phyloP scores from a whole-genome alignment of 2,888 invertebrate genomes.

The Pecten maximus region DNA sequence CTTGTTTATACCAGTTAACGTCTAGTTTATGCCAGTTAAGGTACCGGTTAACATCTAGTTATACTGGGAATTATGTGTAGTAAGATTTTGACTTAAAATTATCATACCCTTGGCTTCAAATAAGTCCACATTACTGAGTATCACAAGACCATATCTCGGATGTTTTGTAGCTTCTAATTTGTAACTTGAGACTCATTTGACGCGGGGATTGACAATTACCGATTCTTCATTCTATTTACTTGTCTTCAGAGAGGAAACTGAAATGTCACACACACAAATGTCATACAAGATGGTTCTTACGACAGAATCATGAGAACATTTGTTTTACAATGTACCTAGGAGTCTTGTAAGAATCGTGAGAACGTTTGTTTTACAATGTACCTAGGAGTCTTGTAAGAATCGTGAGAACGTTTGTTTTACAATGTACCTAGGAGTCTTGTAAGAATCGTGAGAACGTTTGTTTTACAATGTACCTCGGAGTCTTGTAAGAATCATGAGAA shows the following conservation, averaged over 20 bases:
- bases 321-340: neutral
- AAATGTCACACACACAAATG: neutral
- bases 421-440: neutral
- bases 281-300: neutral
- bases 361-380: neutral
- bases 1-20: too few relatives aligned
- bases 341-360: neutral
- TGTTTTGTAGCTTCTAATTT: neutral
- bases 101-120: too few relatives aligned
- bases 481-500: slow-evolving; percentile 30
- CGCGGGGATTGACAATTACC: neutral
- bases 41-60: too few relatives aligned
- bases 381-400: neutral
- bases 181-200: neutral
- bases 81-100: too few relatives aligned
- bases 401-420: neutral
- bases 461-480: too few relatives aligned
- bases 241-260: neutral
- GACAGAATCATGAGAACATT: neutral
- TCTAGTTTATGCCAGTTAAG: too few relatives aligned
- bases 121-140: too few relatives aligned
- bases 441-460: neutral
- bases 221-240: neutral
- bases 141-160: neutral
- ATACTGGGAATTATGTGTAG: too few relatives aligned